Base-by-base conservation (phyloP, 2,888 invertebrate genomes). In the Monopis laevigella region DNA sequence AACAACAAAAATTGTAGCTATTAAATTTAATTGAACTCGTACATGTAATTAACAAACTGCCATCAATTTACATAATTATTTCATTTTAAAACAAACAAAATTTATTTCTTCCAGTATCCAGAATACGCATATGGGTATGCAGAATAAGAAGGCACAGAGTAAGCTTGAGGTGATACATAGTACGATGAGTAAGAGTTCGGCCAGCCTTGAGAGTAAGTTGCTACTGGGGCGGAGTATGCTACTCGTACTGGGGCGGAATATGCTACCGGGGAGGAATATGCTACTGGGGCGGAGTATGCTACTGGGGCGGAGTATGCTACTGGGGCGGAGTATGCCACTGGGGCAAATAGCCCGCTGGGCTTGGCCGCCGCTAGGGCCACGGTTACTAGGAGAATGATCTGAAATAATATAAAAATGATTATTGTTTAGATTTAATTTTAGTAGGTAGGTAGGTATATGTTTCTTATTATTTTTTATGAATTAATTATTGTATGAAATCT, bases 341-440 rank as follows among this genome's bases (percentile, higher is more conserved):
- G 39, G n/a, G 39, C 17, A 18, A 32, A 30, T 19, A 46, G 47
- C 12, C 39, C 41, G 39, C 45, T 42, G 19, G 74, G 45, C 59
- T 71, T 58, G 55, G 74, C 59, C 56, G 68, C 51, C 55, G 67
- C 46, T 53, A 74, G 19, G 55, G 73, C 58, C 62, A 64, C 46
- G 44, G 61, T 46, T 45, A 58, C 52, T 46, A 56, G 52, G 41
- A 64, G 48, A 40, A 59, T 46, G 43, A 61, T 54, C 65, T 66
- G 52, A 24, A 59, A 57, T 32, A 40, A 40, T 39, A 39, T 29
- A 19, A 41, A 3, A 4, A 13, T 27, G 12, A 16, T 39, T 17
- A n/a, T 28, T 38, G 6, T 24, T 10, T 24, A 7, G 24, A 6
- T 24, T 24, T n/a, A n/a, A n/a, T n/a, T n/a, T n/a, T n/a, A n/a